phyloP scores from a whole-genome alignment of 2,113 vertebrate genomes.

The Amblyopsis rosae region DNA sequence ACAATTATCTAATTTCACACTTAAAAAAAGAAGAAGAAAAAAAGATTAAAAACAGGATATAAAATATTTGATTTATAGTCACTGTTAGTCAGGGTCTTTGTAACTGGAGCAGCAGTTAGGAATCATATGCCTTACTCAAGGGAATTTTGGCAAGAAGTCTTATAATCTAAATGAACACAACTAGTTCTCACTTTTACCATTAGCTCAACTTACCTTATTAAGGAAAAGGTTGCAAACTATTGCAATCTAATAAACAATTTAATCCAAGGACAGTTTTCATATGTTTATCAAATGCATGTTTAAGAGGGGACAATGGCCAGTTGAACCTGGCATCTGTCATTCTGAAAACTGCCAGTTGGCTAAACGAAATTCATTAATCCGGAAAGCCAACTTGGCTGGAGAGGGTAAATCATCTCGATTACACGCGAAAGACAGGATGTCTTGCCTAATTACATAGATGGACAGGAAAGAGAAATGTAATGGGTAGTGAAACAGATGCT shows the following conservation, averaged over 20 bases:
- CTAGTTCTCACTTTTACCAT: neutral
- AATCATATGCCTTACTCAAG: neutral
- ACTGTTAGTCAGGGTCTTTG: too few species aligned
- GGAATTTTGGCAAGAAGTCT: neutral
- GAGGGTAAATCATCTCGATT: constrained; percentile 67
- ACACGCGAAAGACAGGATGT: constrained; percentile 65
- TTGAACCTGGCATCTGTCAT: constrained; percentile 53
- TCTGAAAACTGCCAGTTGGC: constrained; percentile 60
- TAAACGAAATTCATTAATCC: constrained; percentile 51
- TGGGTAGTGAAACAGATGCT: constrained; percentile 36
- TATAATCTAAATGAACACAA: neutral
- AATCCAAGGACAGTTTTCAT: constrained; percentile 16
- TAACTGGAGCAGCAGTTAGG: too few species aligned
- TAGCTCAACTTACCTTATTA: neutral
- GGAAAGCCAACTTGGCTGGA: constrained; percentile 62
- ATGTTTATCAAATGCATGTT: constrained; percentile 35
- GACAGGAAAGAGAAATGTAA: constrained; percentile 55
- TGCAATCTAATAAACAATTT: constrained; percentile 9
- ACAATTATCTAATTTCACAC: too few species aligned
- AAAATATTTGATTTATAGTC: too few species aligned
- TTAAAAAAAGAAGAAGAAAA: too few species aligned
- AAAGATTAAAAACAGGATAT: too few species aligned
- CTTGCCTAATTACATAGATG: constrained; percentile 67
- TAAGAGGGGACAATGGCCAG: constrained; percentile 27
- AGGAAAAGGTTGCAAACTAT: neutral